phyloP scores from a whole-genome alignment of 2,113 vertebrate genomes.

The Menura novaehollandiae region DNA sequence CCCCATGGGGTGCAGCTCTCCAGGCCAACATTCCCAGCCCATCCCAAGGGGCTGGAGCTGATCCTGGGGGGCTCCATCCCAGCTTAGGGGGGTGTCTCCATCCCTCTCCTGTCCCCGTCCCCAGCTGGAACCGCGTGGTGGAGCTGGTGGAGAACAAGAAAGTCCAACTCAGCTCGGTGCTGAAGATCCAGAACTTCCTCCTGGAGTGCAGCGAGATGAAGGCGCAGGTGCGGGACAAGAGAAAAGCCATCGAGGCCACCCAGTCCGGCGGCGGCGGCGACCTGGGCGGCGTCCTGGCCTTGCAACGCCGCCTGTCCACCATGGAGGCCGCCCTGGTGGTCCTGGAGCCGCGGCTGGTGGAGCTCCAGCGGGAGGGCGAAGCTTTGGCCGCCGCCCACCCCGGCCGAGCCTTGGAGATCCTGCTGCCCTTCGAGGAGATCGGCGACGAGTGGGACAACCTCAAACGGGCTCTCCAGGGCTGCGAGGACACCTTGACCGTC shows the following conservation, averaged over 20 bases:
- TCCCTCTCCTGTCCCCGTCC: fast-evolving
- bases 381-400: conserved; percentile 78
- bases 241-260: conserved; percentile 84
- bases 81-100: fast-evolving
- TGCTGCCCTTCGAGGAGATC: conserved; percentile 86
- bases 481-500: conserved; percentile 85
- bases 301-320: conserved; percentile 88
- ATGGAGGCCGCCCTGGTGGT: conserved; percentile 88
- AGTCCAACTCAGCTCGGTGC: conserved; percentile 78
- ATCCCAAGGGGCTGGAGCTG: fast-evolving
- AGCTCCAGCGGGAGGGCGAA: conserved; percentile 86
- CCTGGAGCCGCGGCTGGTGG: conserved; percentile 86
- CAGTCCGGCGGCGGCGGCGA: conserved; percentile 81
- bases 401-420: conserved; percentile 76
- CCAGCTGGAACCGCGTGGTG: conserved; percentile 95
- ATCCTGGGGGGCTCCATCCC: not conserved
- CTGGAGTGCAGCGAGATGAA: conserved; percentile 90
- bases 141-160: conserved; percentile 91
- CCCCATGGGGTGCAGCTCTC: fast-evolving
- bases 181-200: conserved; percentile 91
- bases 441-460: conserved; percentile 88
- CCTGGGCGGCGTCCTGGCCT: conserved; percentile 79
- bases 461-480: conserved; percentile 82
- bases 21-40: not conserved
- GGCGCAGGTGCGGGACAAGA: conserved; percentile 87